Base-by-base conservation (phyloP, 2,113 vertebrate genomes). In the Coturnix japonica region DNA sequence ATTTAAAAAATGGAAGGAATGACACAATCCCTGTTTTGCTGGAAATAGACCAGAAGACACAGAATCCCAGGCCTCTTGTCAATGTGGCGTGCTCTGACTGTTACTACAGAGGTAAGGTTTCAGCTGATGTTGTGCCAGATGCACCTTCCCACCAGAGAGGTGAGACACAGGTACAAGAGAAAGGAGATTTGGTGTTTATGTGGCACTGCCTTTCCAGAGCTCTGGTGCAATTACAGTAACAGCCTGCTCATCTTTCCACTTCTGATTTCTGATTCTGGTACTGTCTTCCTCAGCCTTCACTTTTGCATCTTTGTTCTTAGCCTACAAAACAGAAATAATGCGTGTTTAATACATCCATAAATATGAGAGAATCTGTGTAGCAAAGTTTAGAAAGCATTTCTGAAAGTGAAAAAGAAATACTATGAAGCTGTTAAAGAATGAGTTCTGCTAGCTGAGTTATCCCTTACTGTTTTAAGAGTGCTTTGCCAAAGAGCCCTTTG, bases 91-190 rank as follows among this genome's bases (percentile, higher is more conserved):
- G 98, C 95, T 98, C 95, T 1, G 97, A 98, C 81, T 96, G 76
- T 26, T 98, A 98, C 96, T 99, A 99, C 84, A 91, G 97, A 97
- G 98, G 98, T 99, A 20, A 97, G 85, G 16, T 17, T 74, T 53
- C 15, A 57, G 71, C 54, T 76, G 47, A 8, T 57, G 59, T 65
- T 39, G 21, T 20, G 37, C 51, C 74, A 64, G 39, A 77, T 21
- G 79, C 82, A 64, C 21, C 23, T 59, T 30, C 33, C 33, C 12
- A 1, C 41, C 17, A 77, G 33, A 8, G 26, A 53, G 8, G 44
- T 12, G 89, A 19, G 63, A 53, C 31, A n/a, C 35, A 65, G 70
- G 4, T 2, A 37, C 30, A 56, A 33, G 47, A 49, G 5, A 26
- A 30, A 72, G 4, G 18, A 18, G 30, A 86, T 1, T 19, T 4